A percentile compares a stretch with the other conserved stretches of the same genome.
These are phyloP conservation scores for Caranx melampygus DNA, from an alignment of 2,113 vertebrate genomes.

Conservation along the genomic window DNA sequence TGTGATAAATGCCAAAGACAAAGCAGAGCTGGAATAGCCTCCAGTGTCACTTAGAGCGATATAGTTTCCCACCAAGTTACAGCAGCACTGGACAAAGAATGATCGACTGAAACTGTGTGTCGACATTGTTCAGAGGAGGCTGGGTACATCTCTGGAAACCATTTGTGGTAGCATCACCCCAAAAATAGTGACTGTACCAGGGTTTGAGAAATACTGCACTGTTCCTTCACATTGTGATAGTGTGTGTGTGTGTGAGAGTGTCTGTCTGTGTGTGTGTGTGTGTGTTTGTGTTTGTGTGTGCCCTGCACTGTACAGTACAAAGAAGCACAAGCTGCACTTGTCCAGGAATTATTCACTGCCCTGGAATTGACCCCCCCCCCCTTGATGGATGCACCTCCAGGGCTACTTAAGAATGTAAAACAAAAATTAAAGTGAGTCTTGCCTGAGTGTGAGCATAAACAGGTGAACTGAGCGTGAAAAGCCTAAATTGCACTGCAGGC, in stretches of 20 bases:
- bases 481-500: slow-evolving; percentile 8
- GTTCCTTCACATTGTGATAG: not conserved
- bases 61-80: too few relatives aligned
- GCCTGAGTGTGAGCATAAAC: not conserved
- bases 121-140: too few relatives aligned
- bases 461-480: not conserved
- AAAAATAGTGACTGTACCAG: not conserved
- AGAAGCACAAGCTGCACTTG: not conserved
- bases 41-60: too few relatives aligned
- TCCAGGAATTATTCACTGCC: not conserved
- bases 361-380: not conserved
- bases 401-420: slow-evolving; percentile 8
- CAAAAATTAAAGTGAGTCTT: slow-evolving; percentile 6
- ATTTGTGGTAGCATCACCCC: too few relatives aligned
- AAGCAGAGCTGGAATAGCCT: not conserved
- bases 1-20: not conserved
- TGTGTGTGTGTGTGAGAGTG: too few relatives aligned
- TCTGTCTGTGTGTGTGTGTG: too few relatives aligned
- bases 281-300: too few relatives aligned
- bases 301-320: not conserved
- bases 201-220: not conserved
- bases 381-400: not conserved
- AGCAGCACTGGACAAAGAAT: too few relatives aligned
- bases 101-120: too few relatives aligned
- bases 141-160: not conserved